phyloP scores from a whole-genome alignment of 1,140 invertebrate genomes.

The Drosophila micromelanica region DNA sequence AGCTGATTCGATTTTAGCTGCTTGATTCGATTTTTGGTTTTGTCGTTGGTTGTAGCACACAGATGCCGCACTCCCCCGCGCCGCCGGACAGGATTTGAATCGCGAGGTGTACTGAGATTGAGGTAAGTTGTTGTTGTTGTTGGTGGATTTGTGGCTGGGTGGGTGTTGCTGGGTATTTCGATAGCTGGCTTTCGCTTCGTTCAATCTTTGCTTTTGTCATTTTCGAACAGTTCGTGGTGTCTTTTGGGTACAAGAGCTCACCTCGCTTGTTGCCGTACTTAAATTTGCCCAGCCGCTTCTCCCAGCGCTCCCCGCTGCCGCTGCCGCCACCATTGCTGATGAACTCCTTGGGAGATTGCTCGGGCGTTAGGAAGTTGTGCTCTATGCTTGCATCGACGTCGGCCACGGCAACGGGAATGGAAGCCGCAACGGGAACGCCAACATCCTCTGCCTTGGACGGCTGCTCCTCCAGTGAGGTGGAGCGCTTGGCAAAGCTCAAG shows the following conservation, averaged over 20 bases:
- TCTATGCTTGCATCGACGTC: constrained; percentile 17
- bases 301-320: constrained; percentile 43
- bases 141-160: constrained; percentile 28
- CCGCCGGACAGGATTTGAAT: not conserved
- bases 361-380: constrained; percentile 60
- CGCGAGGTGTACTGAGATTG: constrained; percentile 16
- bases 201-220: not conserved
- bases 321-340: constrained; percentile 34
- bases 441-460: not conserved
- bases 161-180: constrained; percentile 1
- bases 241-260: constrained; percentile 71
- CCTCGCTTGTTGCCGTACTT: constrained; percentile 86
- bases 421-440: not conserved
- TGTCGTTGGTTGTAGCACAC: constrained; percentile 17
- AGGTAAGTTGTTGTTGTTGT: constrained; percentile 4
- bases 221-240: constrained; percentile 14
- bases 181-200: not conserved
- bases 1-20: constrained; percentile 17
- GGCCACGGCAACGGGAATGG: not conserved
- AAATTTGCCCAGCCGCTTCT: constrained; percentile 85
- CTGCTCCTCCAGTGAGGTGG: constrained; percentile 53
- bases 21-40: constrained; percentile 29
- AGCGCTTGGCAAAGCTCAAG: constrained; percentile 68
- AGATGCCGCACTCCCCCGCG: constrained; percentile 43
- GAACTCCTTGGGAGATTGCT: constrained; percentile 79